Conservation (phyloP, 2,113 vertebrate genomes). For the Pelodiscus sinensis region DNA sequence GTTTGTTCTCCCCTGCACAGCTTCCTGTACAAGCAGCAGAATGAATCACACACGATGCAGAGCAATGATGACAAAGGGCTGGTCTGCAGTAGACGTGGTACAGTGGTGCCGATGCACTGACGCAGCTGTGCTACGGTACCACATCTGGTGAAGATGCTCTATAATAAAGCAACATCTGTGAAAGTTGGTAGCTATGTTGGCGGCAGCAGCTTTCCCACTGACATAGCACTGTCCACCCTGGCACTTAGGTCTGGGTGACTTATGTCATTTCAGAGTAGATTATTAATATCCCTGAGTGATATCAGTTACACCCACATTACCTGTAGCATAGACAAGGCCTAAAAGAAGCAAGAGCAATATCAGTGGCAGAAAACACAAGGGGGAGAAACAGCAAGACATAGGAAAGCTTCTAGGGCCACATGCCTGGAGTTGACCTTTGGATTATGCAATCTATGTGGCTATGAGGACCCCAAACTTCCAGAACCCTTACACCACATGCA, state of each 20-base stretch:
- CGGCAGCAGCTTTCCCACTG: neutral
- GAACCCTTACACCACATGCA: neutral
- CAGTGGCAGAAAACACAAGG: neutral
- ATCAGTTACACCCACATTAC: neutral
- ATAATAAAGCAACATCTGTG: neutral
- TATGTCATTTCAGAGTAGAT: neutral
- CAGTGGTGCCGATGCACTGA: neutral
- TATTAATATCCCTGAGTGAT: neutral
- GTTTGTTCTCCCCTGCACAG: neutral
- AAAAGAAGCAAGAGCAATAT: neutral
- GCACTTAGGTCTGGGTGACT: neutral
- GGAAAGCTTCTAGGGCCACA: neutral
- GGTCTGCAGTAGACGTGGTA: neutral
- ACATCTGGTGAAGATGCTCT: neutral
- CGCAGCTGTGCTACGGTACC: neutral
- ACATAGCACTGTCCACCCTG: neutral
- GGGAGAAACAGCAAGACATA: neutral
- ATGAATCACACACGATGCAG: rapidly evolving
- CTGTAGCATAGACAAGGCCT: neutral
- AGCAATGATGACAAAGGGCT: neutral
- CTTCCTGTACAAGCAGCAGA: neutral
- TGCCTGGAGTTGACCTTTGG: neutral
- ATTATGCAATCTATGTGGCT: neutral
- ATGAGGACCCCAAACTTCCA: neutral
- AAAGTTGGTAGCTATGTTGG: neutral